Evolutionary conservation across 1,140 invertebrate species (phyloP).

Genomic region (Globodera rostochiensis): DNA sequence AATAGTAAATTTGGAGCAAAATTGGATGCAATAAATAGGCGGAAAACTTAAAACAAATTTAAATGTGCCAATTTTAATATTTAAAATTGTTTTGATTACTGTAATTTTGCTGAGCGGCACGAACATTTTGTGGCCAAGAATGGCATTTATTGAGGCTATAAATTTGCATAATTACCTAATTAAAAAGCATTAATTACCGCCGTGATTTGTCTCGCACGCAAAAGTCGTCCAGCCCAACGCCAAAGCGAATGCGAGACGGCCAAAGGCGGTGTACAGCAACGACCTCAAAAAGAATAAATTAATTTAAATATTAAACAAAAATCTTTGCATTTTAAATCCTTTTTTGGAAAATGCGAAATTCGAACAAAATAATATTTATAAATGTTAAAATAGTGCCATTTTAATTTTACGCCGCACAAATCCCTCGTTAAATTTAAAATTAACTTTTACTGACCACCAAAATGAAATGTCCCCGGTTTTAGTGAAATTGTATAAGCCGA

Average conservation of each 20-base stretch:
- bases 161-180: neutral
- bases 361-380: no score
- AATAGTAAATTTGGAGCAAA: constrained; percentile 65
- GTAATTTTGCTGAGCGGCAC: constrained; percentile 67
- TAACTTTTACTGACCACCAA: constrained; percentile 18
- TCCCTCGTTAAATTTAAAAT: no score
- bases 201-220: constrained; percentile 83
- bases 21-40: constrained; percentile 68
- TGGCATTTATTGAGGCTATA: constrained; percentile 41
- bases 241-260: constrained; percentile 81
- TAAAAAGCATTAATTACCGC: constrained; percentile 70
- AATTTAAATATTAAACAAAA: neutral
- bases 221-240: constrained; percentile 82
- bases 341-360: no score
- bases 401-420: no score
- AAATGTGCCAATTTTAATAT: neutral
- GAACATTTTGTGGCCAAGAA: constrained; percentile 67
- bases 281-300: neutral
- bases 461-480: constrained; percentile 62
- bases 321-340: no score
- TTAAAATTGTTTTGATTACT: neutral
- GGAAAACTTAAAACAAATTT: constrained; percentile 56
- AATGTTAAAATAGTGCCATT: no score
- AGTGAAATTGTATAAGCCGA: constrained; percentile 60
- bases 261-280: constrained; percentile 80